Conservation (phyloP, 2,888 invertebrate genomes). For the Gortyna flavago region DNA sequence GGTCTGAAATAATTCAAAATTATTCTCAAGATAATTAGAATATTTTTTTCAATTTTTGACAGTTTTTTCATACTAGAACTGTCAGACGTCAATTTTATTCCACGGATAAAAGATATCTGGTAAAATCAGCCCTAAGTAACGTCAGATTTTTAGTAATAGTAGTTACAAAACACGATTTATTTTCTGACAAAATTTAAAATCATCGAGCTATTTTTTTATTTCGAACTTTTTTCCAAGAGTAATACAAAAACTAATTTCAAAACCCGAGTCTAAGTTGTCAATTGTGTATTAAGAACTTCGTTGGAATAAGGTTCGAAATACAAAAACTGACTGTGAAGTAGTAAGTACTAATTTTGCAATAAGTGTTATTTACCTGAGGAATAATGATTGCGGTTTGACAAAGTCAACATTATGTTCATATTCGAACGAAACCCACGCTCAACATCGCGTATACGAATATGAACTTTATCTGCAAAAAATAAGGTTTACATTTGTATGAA, state of each 20-base stretch:
- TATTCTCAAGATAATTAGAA: too few species aligned
- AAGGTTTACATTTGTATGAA: too few species aligned
- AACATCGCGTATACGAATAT: not conserved
- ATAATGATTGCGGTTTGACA: not conserved
- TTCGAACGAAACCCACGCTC: not conserved
- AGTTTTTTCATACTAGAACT: too few species aligned
- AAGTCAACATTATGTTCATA: not conserved
- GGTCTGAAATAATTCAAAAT: too few species aligned
- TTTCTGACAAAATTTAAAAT: not conserved
- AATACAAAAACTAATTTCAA: not conserved
- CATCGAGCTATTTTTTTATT: not conserved
- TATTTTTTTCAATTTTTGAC: too few species aligned
- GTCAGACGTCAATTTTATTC: too few species aligned
- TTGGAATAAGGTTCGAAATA: not conserved
- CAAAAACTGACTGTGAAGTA: not conserved
- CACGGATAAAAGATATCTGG: too few species aligned
- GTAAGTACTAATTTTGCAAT: too few species aligned
- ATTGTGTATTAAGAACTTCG: not conserved
- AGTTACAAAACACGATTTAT: not conserved
- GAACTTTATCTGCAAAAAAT: accelerated
- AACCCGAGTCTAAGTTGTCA: not conserved
- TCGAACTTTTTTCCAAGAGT: accelerated
- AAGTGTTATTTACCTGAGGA: not conserved
- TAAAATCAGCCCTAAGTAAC: not conserved
- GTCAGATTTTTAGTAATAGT: not conserved